Conservation (phyloP, 2,888 invertebrate species). For the Lasioglossum pauxillum region DNA sequence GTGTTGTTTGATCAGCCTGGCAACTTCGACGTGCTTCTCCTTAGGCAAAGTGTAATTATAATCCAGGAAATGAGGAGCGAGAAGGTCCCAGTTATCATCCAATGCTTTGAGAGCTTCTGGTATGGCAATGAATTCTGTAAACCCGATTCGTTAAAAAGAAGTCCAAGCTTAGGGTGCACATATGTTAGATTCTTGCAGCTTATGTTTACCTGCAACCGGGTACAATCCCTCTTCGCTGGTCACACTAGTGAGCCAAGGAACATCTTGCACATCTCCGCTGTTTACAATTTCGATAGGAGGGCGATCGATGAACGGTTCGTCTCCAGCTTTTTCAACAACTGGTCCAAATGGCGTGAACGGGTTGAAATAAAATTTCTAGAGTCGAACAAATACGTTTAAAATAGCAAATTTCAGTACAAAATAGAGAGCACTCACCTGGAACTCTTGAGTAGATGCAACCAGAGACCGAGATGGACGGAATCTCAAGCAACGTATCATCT, state of each 20-base stretch:
- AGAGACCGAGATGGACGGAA: slow-evolving; percentile 87
- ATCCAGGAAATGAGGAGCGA: slow-evolving; percentile 88
- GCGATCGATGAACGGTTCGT: slow-evolving; percentile 88
- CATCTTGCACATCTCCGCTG: slow-evolving; percentile 87
- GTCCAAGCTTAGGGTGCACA: not conserved
- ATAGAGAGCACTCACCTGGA: slow-evolving; percentile 84
- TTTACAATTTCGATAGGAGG: slow-evolving; percentile 88
- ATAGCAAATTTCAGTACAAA: not conserved
- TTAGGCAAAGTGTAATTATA: slow-evolving; percentile 87
- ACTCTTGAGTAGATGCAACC: slow-evolving; percentile 86
- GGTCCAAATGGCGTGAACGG: slow-evolving; percentile 91
- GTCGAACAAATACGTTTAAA: not conserved
- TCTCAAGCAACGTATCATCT: slow-evolving; percentile 88
- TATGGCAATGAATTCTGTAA: slow-evolving; percentile 82
- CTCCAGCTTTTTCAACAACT: slow-evolving; percentile 87
- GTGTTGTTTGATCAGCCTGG: slow-evolving; percentile 86
- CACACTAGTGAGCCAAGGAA: slow-evolving; percentile 90
- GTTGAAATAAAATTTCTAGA: slow-evolving; percentile 84
- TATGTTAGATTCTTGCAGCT: not conserved
- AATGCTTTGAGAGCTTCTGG: slow-evolving; percentile 85
- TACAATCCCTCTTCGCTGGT: slow-evolving; percentile 91
- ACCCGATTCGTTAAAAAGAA: slow-evolving; percentile 73
- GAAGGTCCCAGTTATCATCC: slow-evolving; percentile 86
- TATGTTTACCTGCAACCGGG: slow-evolving; percentile 87
- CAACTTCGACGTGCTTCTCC: slow-evolving; percentile 84